Base-by-base conservation (phyloP, 2,888 invertebrate genomes). In the Lepidocyrtoides sp. region DNA sequence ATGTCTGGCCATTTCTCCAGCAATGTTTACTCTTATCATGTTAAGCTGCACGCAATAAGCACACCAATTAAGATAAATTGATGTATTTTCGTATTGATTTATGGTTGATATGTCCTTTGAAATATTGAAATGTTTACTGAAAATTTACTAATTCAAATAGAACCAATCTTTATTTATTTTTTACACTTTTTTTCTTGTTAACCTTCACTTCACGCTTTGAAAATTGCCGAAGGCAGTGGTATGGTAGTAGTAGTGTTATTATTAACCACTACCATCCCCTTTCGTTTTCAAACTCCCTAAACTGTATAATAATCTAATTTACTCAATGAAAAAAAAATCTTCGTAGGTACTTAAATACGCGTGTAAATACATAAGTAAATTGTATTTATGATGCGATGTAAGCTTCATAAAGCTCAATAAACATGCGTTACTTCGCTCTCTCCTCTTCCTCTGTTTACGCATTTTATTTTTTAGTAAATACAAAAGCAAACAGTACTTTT, bases 131-230 rank as follows among this genome's bases (percentile, higher is more conserved):
- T n/a, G n/a, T n/a, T n/a, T n/a, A n/a, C n/a, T n/a, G n/a, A n/a
- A n/a, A n/a, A n/a, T n/a, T n/a, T n/a, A n/a, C n/a, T n/a, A n/a
- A n/a, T n/a, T n/a, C n/a, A n/a, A n/a, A n/a, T n/a, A n/a, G n/a
- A n/a, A n/a, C n/a, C n/a, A n/a, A n/a, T n/a, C 41, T 12, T 48
- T 48, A 48, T 12, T 51, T 23, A 29, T n/a, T 14, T 32, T 14
- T 66, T 29, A n/a, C n/a, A n/a, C n/a, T 66, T 32, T 32, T 17
- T 57, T 20, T 3, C 20, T 23, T 54, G 54, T 54, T 60, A 20
- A 60, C 60, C n/a, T n/a, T n/a, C n/a, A n/a, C 60, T 66, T 66
- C 66, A 66, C 66, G 32, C 32, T 66, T 32, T 66, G 66, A 20
- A 66, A 66, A 12, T 51, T 60, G 60, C 60, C 60, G 60, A 60